Percentiles rank a stretch among this genome's conserved stretches.
These are phyloP conservation scores for Podocnemis expansa DNA, from an alignment of 2,113 vertebrate genomes.

Conservation along the genomic window DNA sequence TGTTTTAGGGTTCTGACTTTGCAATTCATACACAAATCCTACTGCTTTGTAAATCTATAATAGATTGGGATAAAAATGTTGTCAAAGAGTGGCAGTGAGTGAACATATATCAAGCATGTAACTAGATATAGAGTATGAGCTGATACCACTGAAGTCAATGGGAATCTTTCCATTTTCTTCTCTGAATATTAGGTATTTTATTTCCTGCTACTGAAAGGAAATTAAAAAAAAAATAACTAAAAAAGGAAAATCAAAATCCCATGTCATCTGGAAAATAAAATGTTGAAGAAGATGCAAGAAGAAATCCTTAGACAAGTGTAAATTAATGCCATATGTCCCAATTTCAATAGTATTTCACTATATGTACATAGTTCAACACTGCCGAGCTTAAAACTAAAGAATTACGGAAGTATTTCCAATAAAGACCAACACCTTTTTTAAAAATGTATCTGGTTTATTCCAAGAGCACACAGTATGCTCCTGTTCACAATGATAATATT, in stretches of 20 bases:
- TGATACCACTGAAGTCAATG: background rate
- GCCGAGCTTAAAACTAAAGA: background rate
- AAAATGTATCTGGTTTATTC: background rate
- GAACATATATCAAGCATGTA: background rate
- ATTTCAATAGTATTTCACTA: background rate
- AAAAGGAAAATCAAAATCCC: too few relatives aligned
- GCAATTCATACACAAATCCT: background rate
- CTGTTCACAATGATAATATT: background rate
- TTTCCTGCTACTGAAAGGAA: background rate
- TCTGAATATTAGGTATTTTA: background rate
- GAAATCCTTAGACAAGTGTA: background rate
- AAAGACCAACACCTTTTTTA: background rate
- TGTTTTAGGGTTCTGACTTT: background rate
- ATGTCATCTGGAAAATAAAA: background rate
- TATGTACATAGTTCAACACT: background rate
- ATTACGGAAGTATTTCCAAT: background rate
- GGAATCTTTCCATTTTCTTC: background rate
- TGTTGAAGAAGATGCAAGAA: background rate
- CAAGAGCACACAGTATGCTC: fast-evolving
- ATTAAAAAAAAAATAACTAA: too few relatives aligned
- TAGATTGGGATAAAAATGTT: background rate
- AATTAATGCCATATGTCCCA: background rate
- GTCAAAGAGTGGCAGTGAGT: background rate
- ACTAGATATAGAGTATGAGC: background rate
- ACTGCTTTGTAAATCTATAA: background rate